Evolutionary conservation across 2,113 vertebrate genomes (phyloP).

Genomic region (Anseranas semipalmata): DNA sequence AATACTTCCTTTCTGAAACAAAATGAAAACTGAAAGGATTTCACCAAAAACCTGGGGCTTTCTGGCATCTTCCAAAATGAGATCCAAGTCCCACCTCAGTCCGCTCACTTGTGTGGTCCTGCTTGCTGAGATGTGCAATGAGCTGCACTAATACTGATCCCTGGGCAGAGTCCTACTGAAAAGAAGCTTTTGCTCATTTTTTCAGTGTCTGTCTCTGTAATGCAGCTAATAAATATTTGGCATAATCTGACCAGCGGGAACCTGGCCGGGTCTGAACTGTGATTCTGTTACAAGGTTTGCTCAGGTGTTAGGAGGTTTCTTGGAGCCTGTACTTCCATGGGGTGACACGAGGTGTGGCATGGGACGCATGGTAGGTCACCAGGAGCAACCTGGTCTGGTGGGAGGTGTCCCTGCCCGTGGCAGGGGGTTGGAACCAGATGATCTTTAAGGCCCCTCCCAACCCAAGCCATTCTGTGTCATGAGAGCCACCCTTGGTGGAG

Average conservation of each 20-base stretch:
- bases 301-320: not conserved
- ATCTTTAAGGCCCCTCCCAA: too few relatives aligned
- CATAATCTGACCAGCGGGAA: not conserved
- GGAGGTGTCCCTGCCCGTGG: too few relatives aligned
- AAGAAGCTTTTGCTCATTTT: not conserved
- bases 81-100: not conserved
- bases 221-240: not conserved
- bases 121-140: not conserved
- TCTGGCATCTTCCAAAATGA: not conserved
- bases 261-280: not conserved
- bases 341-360: accelerated
- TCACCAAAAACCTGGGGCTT: not conserved
- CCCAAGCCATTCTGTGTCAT: too few relatives aligned
- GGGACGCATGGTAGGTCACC: not conserved
- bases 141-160: not conserved
- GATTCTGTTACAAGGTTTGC: not conserved
- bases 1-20: not conserved
- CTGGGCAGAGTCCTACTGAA: not conserved
- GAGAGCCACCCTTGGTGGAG: not conserved
- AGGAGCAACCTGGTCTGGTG: too few relatives aligned
- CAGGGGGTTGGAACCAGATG: too few relatives aligned
- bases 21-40: not conserved
- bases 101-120: not conserved
- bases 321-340: not conserved
- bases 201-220: not conserved